These are phyloP conservation scores for Scomberomorus guttatus DNA, from an alignment of 2,797 vertebrate genomes.

Conservation along the genomic window DNA sequence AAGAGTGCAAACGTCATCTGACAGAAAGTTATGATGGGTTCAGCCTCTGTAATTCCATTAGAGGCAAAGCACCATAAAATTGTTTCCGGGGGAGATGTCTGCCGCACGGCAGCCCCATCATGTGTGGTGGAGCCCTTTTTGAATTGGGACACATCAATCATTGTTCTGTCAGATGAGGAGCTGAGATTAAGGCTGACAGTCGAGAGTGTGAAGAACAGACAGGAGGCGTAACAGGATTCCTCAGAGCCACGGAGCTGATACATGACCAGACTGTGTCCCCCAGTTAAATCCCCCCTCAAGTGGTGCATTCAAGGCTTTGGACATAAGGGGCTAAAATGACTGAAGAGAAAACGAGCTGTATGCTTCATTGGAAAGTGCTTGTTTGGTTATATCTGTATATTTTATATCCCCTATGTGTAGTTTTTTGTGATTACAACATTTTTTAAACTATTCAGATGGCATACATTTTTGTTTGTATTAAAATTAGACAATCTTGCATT, in stretches of 20 bases:
- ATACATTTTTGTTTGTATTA: no score
- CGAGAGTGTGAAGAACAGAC: slow-evolving; percentile 44
- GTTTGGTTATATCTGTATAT: neutral
- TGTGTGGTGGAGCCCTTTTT: slow-evolving; percentile 54
- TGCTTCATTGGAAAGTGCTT: neutral
- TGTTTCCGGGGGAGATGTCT: slow-evolving; percentile 62
- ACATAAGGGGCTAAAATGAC: neutral
- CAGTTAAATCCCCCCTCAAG: neutral
- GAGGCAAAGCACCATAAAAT: slow-evolving; percentile 75
- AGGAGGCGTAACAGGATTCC: slow-evolving; percentile 26
- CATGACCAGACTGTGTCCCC: neutral
- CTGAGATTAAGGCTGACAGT: slow-evolving; percentile 59
- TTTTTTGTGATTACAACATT: no score
- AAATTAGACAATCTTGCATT: no score
- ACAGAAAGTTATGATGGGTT: slow-evolving; percentile 58
- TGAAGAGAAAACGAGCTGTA: neutral
- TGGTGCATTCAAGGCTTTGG: neutral
- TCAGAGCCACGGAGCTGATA: slow-evolving; percentile 15
- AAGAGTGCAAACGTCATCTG: slow-evolving; percentile 39
- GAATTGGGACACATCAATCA: slow-evolving; percentile 77
- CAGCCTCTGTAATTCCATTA: slow-evolving; percentile 72
- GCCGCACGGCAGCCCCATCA: slow-evolving; percentile 42
- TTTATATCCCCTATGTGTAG: no score
- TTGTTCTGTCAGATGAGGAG: slow-evolving; percentile 58
- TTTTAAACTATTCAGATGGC: no score